phyloP scores from a whole-genome alignment of 35 echinoderm and acorn worm genomes.

The Diadema setosum region DNA sequence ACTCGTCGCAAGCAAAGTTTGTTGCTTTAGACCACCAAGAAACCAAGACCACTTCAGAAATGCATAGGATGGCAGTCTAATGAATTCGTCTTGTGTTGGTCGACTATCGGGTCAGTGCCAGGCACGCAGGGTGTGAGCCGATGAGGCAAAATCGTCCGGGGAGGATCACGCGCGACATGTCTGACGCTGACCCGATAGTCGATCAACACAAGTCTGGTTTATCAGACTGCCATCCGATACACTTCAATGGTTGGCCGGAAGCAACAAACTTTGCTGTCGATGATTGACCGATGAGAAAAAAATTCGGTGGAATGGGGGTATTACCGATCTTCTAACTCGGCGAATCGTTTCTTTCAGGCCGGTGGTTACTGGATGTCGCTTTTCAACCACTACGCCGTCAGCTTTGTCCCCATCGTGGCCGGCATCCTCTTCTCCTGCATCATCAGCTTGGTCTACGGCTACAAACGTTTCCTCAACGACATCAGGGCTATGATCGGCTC shows the following conservation, averaged over 20 bases:
- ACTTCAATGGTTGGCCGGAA: too few relatives aligned
- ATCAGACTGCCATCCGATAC: too few relatives aligned
- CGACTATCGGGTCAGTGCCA: too few relatives aligned
- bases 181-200: too few relatives aligned
- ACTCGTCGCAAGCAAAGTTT: too few relatives aligned
- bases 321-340: background rate
- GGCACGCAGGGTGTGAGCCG: background rate
- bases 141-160: background rate
- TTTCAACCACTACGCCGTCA: background rate
- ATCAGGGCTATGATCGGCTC: constrained; percentile 8
- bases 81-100: too few relatives aligned
- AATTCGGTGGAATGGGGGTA: too few relatives aligned
- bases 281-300: background rate
- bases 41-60: too few relatives aligned
- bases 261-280: background rate
- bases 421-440: background rate
- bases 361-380: constrained; percentile 8
- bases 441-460: background rate
- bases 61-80: background rate
- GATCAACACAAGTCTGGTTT: too few relatives aligned
- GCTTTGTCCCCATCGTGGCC: background rate
- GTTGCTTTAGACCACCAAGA: too few relatives aligned
- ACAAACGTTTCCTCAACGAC: background rate
- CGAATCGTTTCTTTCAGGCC: background rate
- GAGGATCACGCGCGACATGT: too few relatives aligned